phyloP scores from a whole-genome alignment of 2,113 vertebrate genomes.

The Zapus hudsonius region DNA sequence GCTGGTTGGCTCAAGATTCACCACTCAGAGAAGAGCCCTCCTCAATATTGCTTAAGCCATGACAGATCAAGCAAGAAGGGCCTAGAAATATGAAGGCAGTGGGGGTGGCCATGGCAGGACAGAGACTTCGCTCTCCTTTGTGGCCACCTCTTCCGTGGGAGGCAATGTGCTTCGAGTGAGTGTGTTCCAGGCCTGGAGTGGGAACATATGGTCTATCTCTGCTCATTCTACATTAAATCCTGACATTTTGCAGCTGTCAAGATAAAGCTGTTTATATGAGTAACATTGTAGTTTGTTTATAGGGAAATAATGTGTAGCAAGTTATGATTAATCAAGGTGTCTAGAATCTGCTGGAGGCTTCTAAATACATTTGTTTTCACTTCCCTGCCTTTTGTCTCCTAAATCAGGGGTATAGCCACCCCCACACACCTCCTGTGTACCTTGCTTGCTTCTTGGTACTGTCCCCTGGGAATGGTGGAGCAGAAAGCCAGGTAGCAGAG shows the following conservation, averaged over 20 bases:
- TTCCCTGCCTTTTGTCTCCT: constrained; percentile 79
- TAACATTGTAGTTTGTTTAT: constrained; percentile 89
- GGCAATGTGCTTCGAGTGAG: constrained; percentile 83
- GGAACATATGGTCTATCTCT: constrained; percentile 86
- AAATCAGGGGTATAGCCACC: constrained; percentile 56
- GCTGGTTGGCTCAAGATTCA: not conserved
- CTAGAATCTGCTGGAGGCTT: constrained; percentile 81
- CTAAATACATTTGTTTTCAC: constrained; percentile 70
- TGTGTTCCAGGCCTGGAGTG: constrained; percentile 83
- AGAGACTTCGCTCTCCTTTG: constrained; percentile 66
- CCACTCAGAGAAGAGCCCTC: not conserved
- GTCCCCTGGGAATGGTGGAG: not conserved
- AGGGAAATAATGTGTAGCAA: constrained; percentile 86
- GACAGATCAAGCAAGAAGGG: constrained; percentile 30
- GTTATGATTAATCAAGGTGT: constrained; percentile 90
- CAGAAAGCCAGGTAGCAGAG: not conserved
- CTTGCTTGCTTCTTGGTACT: not conserved
- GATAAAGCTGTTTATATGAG: constrained; percentile 88
- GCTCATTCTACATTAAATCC: constrained; percentile 86
- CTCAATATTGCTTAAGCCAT: constrained; percentile 44
- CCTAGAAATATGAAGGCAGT: constrained; percentile 49
- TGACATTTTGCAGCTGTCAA: constrained; percentile 89
- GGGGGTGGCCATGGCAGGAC: constrained; percentile 59
- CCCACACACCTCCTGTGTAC: fast-evolving
- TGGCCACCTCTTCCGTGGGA: constrained; percentile 78